Conservation (phyloP, 1,140 invertebrate species). For the Gryon sp. region DNA sequence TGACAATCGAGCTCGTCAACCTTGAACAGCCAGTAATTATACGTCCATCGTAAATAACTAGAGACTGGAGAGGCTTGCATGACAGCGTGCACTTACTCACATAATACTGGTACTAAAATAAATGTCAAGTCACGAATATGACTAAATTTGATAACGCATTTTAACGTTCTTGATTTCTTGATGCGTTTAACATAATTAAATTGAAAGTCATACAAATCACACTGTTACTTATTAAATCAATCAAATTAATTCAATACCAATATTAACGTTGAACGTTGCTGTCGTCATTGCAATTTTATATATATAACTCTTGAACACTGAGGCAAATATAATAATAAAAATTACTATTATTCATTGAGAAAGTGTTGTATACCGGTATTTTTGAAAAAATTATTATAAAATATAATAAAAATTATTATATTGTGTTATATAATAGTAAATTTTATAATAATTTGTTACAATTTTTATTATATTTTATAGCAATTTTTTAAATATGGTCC, state of each 20-base stretch:
- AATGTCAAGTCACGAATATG: conserved; percentile 63
- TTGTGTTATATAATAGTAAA: too few relatives aligned
- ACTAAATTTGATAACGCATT: conserved; percentile 60
- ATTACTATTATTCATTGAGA: too few relatives aligned
- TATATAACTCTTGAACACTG: too few relatives aligned
- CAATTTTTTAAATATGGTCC: too few relatives aligned
- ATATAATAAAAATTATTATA: too few relatives aligned
- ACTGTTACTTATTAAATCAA: neutral
- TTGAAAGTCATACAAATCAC: conserved; percentile 13
- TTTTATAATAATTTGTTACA: too few relatives aligned
- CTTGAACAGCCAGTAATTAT: conserved; percentile 65
- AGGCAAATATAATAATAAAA: too few relatives aligned
- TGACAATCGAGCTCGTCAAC: conserved; percentile 64
- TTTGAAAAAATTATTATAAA: too few relatives aligned
- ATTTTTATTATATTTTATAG: too few relatives aligned
- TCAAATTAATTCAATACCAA: neutral
- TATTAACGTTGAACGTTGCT: neutral
- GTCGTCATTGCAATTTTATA: too few relatives aligned
- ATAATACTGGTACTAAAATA: conserved; percentile 64
- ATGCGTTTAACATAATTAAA: conserved; percentile 22
- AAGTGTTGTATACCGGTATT: too few relatives aligned
- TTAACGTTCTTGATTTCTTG: conserved; percentile 39
- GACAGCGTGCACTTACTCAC: conserved; percentile 63
- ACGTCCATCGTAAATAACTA: conserved; percentile 63
- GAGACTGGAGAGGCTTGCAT: conserved; percentile 57